phyloP scores from a whole-genome alignment of 2,113 vertebrate species.

The Marmota flaviventris region DNA sequence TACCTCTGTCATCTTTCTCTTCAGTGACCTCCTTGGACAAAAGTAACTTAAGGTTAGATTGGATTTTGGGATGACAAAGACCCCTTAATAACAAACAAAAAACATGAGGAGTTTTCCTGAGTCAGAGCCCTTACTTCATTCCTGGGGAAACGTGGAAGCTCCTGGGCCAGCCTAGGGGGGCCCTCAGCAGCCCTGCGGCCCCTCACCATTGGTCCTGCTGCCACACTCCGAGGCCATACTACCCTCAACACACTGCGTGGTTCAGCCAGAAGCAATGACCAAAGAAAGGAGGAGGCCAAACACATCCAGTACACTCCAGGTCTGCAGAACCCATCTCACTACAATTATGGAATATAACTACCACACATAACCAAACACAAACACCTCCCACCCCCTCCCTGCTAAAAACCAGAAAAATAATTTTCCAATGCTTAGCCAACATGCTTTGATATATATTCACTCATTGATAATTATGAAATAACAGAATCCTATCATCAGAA shows the following conservation, averaged over 20 bases:
- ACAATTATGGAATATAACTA: background rate
- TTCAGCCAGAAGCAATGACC: slow-evolving; percentile 31
- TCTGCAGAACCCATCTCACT: background rate
- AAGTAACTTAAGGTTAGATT: slow-evolving; percentile 3
- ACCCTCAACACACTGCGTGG: background rate
- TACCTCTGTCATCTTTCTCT: background rate
- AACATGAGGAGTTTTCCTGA: background rate
- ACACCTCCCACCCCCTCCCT: background rate
- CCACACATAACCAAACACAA: background rate
- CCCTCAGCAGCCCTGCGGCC: background rate
- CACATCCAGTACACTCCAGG: background rate
- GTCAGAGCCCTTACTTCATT: background rate
- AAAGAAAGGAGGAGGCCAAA: slow-evolving; percentile 9
- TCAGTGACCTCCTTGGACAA: background rate
- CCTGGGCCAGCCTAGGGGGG: background rate
- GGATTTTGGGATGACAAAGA: background rate
- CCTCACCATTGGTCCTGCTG: background rate
- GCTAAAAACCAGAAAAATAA: slow-evolving; percentile 11
- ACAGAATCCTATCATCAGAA: background rate
- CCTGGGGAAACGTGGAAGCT: background rate
- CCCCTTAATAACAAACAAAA: background rate
- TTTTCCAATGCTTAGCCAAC: background rate
- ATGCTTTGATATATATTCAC: background rate
- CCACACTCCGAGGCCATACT: background rate
- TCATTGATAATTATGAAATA: slow-evolving; percentile 18